Conservation (phyloP, 2,888 invertebrate genomes). For the Zele albiditarsus region DNA sequence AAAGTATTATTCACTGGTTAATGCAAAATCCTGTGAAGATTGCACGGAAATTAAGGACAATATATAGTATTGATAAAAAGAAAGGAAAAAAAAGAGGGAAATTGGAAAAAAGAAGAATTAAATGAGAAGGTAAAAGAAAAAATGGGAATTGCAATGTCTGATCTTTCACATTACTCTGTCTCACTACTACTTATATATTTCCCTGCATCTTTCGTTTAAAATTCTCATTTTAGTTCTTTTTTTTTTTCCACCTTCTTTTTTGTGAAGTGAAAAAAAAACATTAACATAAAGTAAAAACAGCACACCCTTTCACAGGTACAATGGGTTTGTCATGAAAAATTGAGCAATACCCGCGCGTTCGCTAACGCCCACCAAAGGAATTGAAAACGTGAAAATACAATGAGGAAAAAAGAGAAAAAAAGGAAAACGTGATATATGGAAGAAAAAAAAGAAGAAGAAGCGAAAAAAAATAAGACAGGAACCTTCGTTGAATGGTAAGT, state of each 20-base stretch:
- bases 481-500: constrained; percentile 1
- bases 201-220: background rate
- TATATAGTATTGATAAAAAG: constrained; percentile 16
- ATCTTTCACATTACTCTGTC: background rate
- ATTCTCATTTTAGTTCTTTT: constrained; percentile 5
- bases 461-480: background rate
- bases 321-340: constrained; percentile 50
- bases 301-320: constrained; percentile 31
- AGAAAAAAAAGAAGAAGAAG: background rate
- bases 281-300: background rate
- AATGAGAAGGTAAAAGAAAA: constrained; percentile 2
- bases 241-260: constrained; percentile 3
- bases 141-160: background rate
- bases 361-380: constrained; percentile 1
- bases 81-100: background rate
- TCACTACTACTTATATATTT: background rate
- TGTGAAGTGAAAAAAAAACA: constrained; percentile 11
- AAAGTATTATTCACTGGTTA: background rate
- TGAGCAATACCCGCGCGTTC: constrained; percentile 46
- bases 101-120: background rate
- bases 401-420: constrained; percentile 3
- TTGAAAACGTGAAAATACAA: background rate
- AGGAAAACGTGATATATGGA: background rate
- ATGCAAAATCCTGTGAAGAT: background rate
- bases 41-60: background rate